Conservation (phyloP, 2,797 vertebrate genomes). For the Lagodon rhomboides region DNA sequence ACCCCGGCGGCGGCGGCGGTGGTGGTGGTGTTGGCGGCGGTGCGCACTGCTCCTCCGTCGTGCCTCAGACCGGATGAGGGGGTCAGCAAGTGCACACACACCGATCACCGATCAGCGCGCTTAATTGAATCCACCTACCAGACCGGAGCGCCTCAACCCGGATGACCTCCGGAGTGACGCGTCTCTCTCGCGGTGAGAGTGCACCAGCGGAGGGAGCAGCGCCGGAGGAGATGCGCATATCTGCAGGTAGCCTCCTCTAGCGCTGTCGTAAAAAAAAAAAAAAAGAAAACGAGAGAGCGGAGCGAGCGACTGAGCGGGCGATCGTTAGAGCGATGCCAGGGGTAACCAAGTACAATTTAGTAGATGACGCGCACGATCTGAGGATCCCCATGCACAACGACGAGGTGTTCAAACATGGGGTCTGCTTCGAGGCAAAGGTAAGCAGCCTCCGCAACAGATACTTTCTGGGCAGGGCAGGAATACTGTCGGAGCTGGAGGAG, state of each 20-base stretch:
- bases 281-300: conserved; percentile 21
- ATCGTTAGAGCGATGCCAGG: conserved; percentile 87
- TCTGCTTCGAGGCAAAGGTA: conserved; percentile 98
- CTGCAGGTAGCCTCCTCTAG: conserved; percentile 65
- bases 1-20: conserved; percentile 51
- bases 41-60: conserved; percentile 41
- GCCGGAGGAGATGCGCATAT: conserved; percentile 69
- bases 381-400: conserved; percentile 96
- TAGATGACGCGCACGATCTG: conserved; percentile 94
- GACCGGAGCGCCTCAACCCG: conserved; percentile 46
- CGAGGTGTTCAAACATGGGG: conserved; percentile 95
- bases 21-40: conserved; percentile 12
- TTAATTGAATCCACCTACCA: conserved; percentile 38
- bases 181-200: conserved; percentile 40
- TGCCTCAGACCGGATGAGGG: conserved; percentile 24
- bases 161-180: conserved; percentile 72
- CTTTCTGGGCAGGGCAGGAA: conserved; percentile 14
- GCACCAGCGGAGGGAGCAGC: conserved; percentile 31
- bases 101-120: conserved; percentile 36
- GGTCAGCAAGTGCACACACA: conserved; percentile 34
- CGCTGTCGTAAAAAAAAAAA: conserved; percentile 56
- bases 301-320: conserved; percentile 30
- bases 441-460: conserved; percentile 62
- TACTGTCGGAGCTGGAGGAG: background rate
- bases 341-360: conserved; percentile 96